Conservation (phyloP, 2,888 invertebrate genomes). For the Latrodectus hesperus region DNA sequence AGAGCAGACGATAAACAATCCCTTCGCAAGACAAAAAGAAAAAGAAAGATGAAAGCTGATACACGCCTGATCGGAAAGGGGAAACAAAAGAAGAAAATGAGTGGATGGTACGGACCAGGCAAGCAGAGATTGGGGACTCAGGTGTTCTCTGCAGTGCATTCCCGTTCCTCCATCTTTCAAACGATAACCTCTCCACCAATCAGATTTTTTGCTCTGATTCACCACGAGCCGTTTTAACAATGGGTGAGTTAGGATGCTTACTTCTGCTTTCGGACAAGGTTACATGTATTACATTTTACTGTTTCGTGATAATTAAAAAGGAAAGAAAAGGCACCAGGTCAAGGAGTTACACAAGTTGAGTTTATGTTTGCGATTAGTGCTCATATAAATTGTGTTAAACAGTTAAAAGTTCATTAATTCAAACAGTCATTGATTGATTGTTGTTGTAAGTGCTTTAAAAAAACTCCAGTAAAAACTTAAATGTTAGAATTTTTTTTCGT, state of each 20-base stretch:
- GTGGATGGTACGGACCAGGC: neutral
- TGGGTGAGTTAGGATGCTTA: neutral
- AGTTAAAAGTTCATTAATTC: too few relatives aligned
- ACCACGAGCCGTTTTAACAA: neutral
- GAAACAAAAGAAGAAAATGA: slow-evolving; percentile 4
- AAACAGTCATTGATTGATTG: too few relatives aligned
- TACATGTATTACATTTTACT: neutral
- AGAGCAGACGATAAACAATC: neutral
- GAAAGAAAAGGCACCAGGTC: neutral
- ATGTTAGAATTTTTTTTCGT: too few relatives aligned
- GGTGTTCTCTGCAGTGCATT: slow-evolving; percentile 15
- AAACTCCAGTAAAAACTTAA: too few relatives aligned
- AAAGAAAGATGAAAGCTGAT: slow-evolving; percentile 4
- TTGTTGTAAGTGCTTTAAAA: too few relatives aligned
- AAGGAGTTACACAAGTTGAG: neutral
- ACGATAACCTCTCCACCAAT: slow-evolving; percentile 35
- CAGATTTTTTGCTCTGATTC: slow-evolving; percentile 34
- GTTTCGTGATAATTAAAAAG: neutral
- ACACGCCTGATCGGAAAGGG: neutral
- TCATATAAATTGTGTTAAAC: too few relatives aligned
- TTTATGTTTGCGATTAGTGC: too few relatives aligned
- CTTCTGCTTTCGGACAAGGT: slow-evolving; percentile 1
- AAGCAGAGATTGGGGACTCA: slow-evolving; percentile 32
- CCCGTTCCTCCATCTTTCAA: neutral
- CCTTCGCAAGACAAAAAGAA: slow-evolving; percentile 13